Conservation (phyloP, 2,113 vertebrate species). For the Colossoma macropomum region DNA sequence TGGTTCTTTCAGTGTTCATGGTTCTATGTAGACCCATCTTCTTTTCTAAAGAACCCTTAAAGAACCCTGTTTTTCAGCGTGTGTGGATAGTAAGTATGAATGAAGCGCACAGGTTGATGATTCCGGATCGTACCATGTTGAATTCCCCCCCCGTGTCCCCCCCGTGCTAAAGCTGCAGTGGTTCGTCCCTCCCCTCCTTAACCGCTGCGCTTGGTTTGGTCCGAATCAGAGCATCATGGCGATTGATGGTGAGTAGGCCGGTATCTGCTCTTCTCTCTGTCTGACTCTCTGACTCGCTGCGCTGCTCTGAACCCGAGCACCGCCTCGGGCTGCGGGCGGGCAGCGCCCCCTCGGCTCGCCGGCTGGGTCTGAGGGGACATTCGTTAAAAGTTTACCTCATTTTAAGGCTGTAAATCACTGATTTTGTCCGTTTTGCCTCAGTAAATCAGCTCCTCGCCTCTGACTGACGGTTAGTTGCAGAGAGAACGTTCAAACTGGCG, state of each 20-base stretch:
- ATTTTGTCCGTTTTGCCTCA: no score
- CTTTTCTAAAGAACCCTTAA: no score
- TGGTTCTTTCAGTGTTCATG: no score
- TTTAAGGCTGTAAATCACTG: no score
- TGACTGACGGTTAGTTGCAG: not conserved
- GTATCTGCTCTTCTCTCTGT: conserved; percentile 67
- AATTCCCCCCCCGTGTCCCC: not conserved
- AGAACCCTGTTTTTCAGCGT: no score
- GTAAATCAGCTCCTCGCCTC: not conserved
- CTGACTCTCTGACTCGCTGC: conserved; percentile 54
- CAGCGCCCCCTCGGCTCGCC: no score
- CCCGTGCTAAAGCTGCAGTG: conserved; percentile 36
- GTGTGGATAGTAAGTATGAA: not conserved
- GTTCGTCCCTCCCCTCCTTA: conserved; percentile 63
- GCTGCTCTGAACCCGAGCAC: no score
- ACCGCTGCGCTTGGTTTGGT: conserved; percentile 74
- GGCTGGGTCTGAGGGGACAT: not conserved
- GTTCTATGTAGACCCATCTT: no score
- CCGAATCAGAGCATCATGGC: conserved; percentile 90
- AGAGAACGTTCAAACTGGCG: no score
- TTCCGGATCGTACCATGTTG: conserved; percentile 59
- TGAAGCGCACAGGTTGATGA: not conserved
- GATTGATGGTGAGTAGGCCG: conserved; percentile 93
- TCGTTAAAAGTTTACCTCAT: no score
- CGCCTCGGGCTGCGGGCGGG: no score